Evolutionary conservation across 2,888 invertebrate species (phyloP).

Genomic region (Creontiades dilutus): DNA sequence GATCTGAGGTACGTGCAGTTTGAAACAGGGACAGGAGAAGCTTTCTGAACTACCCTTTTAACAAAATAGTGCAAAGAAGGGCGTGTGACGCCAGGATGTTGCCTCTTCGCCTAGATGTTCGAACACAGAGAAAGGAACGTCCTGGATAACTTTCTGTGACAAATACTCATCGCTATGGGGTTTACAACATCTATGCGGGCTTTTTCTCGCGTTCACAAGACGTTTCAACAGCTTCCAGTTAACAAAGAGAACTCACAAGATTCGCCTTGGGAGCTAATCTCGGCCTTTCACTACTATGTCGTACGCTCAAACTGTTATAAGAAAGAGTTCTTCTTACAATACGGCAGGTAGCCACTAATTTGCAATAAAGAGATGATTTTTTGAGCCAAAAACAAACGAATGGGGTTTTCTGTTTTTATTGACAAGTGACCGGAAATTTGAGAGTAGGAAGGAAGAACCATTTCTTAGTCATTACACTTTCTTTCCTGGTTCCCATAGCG

Average conservation of each 20-base stretch:
- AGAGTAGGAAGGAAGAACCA: no score
- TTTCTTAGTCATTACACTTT: no score
- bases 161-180: background rate
- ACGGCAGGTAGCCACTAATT: no score
- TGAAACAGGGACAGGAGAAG: constrained; percentile 20
- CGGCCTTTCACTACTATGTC: background rate
- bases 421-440: no score
- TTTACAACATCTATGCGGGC: background rate
- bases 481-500: no score
- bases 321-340: background rate
- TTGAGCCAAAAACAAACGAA: no score
- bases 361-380: no score
- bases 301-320: background rate
- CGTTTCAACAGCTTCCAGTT: background rate
- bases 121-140: background rate
- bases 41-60: constrained; percentile 36
- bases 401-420: no score
- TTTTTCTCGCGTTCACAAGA: background rate
- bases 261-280: background rate
- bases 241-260: background rate
- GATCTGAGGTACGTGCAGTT: constrained; percentile 33
- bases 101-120: background rate
- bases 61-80: constrained; percentile 1
- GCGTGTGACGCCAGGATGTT: background rate
- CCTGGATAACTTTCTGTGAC: background rate